Percentiles rank a stretch among this genome's conserved stretches.
Evolutionary conservation across 2,113 vertebrate genomes (phyloP).

Genomic region (Chaetops frenatus): DNA sequence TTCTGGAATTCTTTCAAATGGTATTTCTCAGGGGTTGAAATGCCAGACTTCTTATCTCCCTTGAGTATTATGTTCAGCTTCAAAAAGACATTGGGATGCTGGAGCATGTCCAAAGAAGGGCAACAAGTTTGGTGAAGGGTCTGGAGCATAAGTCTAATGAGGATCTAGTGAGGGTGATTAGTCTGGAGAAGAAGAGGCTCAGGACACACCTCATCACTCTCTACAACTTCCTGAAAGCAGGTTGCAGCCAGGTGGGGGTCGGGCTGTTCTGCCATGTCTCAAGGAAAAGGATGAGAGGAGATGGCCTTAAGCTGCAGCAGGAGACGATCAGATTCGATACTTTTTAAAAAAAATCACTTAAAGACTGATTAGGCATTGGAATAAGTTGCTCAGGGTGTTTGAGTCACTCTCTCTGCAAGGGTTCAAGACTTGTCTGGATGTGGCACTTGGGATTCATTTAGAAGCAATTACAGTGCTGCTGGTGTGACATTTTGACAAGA

Average conservation of each 20-base stretch:
- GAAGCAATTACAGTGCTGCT: neutral
- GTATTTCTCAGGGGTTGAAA: neutral
- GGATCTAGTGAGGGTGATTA: neutral
- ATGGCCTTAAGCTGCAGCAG: neutral
- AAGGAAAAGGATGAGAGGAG: neutral
- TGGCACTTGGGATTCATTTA: neutral
- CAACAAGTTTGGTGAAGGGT: neutral
- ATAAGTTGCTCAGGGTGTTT: neutral
- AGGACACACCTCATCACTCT: neutral
- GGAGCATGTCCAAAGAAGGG: neutral
- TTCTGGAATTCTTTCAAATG: neutral
- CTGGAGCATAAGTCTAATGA: neutral
- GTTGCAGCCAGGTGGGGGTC: rapidly evolving
- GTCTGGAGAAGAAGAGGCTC: neutral
- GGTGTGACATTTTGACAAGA: neutral
- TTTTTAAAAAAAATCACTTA: neutral
- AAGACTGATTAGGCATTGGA: neutral
- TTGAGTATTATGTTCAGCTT: neutral
- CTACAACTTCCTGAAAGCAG: neutral
- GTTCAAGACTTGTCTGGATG: neutral
- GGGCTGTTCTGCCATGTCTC: neutral
- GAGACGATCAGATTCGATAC: neutral
- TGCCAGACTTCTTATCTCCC: neutral
- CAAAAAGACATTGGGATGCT: neutral
- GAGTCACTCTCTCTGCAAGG: neutral